Percentiles rank a stretch among this genome's conserved stretches.
Evolutionary conservation across 2,113 vertebrate species (phyloP).

Genomic region (Pomatostomus ruficeps): DNA sequence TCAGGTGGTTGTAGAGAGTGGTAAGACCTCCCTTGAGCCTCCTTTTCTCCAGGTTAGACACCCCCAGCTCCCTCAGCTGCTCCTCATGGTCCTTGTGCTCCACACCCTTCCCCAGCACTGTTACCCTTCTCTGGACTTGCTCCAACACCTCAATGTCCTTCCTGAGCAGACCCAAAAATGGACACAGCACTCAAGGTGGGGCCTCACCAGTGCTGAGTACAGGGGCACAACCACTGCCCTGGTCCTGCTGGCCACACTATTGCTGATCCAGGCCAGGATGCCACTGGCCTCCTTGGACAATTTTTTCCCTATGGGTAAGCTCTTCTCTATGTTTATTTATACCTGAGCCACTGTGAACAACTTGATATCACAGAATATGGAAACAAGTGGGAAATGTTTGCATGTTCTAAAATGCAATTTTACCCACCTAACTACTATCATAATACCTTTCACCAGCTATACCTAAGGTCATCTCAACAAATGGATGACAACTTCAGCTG

Average conservation of each 20-base stretch:
- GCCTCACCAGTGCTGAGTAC: background rate
- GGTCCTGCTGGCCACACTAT: background rate
- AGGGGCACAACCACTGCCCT: background rate
- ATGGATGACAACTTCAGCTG: background rate
- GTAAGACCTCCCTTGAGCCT: background rate
- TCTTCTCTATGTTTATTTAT: background rate
- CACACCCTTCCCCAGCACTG: background rate
- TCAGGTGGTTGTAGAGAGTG: background rate
- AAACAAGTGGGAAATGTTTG: background rate
- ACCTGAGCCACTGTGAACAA: background rate
- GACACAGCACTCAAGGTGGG: background rate
- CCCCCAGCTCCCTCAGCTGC: background rate
- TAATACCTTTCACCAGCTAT: background rate
- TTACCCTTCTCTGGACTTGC: background rate
- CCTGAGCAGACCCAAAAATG: background rate
- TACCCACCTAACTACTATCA: background rate
- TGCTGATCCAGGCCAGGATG: background rate
- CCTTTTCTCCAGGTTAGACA: background rate
- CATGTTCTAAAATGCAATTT: background rate
- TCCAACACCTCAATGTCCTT: background rate
- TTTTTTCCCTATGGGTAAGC: background rate
- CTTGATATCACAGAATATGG: background rate
- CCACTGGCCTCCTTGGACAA: accelerated
- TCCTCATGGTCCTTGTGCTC: background rate
- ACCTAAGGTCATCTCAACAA: background rate